Evolutionary conservation across 2,888 invertebrate genomes (phyloP).

Genomic region (Nysson spinosus): DNA sequence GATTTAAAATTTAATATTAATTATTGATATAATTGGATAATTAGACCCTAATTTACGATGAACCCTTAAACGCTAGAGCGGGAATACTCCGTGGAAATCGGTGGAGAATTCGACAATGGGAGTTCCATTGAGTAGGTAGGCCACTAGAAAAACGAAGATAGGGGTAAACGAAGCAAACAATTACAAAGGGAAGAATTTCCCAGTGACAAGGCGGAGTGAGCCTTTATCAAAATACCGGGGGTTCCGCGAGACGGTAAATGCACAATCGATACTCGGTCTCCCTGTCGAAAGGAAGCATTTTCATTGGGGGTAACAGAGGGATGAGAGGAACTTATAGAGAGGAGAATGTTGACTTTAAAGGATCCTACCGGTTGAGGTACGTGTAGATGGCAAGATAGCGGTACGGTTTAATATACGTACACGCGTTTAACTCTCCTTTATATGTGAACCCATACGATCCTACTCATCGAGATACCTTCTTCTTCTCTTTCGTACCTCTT

Average conservation of each 20-base stretch:
- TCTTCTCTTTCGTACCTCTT: conserved; percentile 4
- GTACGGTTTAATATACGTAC: conserved; percentile 47
- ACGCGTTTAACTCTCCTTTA: conserved; percentile 7
- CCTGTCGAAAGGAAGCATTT: conserved; percentile 15
- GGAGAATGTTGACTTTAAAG: conserved; percentile 50
- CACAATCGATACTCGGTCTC: not conserved
- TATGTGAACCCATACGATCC: conserved; percentile 12
- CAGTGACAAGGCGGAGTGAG: not conserved
- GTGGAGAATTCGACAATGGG: too few relatives aligned
- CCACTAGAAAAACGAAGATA: not conserved
- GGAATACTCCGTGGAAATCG: too few relatives aligned
- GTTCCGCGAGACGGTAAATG: not conserved
- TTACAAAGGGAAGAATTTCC: conserved; percentile 15
- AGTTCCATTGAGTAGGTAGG: not conserved
- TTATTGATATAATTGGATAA: too few relatives aligned
- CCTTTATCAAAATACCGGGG: conserved; percentile 21
- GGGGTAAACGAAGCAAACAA: not conserved
- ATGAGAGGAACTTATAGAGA: conserved; percentile 13
- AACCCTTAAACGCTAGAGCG: too few relatives aligned
- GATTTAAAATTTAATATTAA: too few relatives aligned
- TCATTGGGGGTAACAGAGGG: conserved; percentile 12
- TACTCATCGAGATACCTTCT: not conserved
- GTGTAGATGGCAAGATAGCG: conserved; percentile 42
- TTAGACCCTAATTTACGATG: too few relatives aligned
- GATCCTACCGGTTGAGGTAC: conserved; percentile 22